Percentiles rank a stretch among this genome's conserved stretches.
phyloP scores from a whole-genome alignment of 2,888 invertebrate species.

The Drosophila paracracens region DNA sequence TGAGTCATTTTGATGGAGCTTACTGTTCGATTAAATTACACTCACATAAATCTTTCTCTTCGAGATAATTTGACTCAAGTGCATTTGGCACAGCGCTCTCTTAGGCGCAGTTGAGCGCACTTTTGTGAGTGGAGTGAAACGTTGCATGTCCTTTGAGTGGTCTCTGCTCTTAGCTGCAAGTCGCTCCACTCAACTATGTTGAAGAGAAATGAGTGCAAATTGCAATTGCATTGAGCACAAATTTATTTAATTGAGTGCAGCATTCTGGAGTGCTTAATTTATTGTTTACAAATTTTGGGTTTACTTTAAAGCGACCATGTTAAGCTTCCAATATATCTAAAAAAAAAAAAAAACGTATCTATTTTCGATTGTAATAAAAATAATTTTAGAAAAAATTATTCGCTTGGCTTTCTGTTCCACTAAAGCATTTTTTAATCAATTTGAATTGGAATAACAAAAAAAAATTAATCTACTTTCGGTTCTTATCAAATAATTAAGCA shows the following conservation, averaged over 20 bases:
- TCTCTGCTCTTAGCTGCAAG: constrained; percentile 19
- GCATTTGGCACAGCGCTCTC: constrained; percentile 22
- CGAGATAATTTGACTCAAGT: background rate
- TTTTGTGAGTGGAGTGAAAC: constrained; percentile 13
- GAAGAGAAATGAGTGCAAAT: constrained; percentile 32
- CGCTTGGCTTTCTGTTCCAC: background rate
- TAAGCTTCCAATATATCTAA: background rate
- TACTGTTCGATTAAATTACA: background rate
- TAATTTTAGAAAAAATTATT: background rate
- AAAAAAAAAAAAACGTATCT: accelerated
- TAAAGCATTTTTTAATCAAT: background rate
- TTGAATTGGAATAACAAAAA: background rate
- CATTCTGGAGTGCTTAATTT: background rate
- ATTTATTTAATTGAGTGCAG: background rate
- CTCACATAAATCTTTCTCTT: constrained; percentile 18
- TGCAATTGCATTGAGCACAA: constrained; percentile 3
- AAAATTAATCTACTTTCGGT: background rate
- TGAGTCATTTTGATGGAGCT: background rate
- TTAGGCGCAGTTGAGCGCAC: constrained; percentile 23
- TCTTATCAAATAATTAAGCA: background rate
- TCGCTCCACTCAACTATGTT: constrained; percentile 7
- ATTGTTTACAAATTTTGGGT: background rate
- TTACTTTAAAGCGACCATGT: background rate
- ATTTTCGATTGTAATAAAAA: background rate
- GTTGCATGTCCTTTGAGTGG: background rate